Conservation (phyloP, 1,140 invertebrate genomes). For the Forficula auricularia region DNA sequence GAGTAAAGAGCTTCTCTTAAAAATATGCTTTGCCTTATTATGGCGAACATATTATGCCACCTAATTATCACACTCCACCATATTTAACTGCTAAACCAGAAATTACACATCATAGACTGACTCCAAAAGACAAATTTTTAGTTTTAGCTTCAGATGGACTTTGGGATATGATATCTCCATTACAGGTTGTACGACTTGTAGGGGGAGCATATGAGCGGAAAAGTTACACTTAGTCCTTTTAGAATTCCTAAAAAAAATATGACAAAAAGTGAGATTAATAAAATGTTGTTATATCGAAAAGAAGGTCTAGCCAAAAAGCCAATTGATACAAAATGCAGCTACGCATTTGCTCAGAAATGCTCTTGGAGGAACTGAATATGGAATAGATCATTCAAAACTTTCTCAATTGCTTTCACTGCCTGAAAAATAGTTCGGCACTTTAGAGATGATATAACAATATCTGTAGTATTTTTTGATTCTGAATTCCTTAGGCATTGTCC, state of each 20-base stretch:
- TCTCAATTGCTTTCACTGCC: conserved; percentile 72
- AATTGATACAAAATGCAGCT: conserved; percentile 74
- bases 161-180: conserved; percentile 83
- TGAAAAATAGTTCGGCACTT: conserved; percentile 68
- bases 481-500: conserved; percentile 65
- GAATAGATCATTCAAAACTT: conserved; percentile 70
- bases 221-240: conserved; percentile 61
- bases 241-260: conserved; percentile 53
- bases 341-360: conserved; percentile 88
- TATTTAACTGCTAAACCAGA: conserved; percentile 87
- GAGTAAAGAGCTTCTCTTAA: conserved; percentile 53
- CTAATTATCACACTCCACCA: conserved; percentile 83
- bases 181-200: conserved; percentile 61
- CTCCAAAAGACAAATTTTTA: conserved; percentile 79
- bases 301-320: conserved; percentile 58
- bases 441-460: conserved; percentile 81
- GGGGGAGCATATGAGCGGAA: conserved; percentile 86
- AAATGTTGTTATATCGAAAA: conserved; percentile 54
- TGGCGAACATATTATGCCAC: conserved; percentile 50
- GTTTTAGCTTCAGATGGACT: conserved; percentile 93
- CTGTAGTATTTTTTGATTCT: conserved; percentile 72
- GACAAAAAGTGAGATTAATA: conserved; percentile 57
- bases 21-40: conserved; percentile 49
- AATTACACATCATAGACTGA: conserved; percentile 64
- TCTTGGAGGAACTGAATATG: conserved; percentile 73